phyloP scores from a whole-genome alignment of 1,140 invertebrate genomes.

The Bombus turneri region DNA sequence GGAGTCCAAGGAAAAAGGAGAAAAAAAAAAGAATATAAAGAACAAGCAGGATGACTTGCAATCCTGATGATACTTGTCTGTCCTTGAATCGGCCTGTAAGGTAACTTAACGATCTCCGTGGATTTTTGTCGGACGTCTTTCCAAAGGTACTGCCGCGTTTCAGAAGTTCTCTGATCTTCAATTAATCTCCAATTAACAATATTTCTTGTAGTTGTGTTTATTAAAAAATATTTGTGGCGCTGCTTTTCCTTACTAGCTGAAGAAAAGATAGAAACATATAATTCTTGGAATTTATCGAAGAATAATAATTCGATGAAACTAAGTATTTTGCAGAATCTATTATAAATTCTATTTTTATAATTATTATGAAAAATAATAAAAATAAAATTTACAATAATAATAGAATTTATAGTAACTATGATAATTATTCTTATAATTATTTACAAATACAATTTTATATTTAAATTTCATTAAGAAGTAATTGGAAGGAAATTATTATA shows the following conservation, averaged over 20 bases:
- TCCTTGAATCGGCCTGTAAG: constrained; percentile 40
- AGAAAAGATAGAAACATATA: neutral
- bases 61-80: constrained; percentile 46
- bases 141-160: neutral
- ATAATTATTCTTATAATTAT: neutral
- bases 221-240: neutral
- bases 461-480: no score
- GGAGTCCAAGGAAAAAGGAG: constrained; percentile 12
- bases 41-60: constrained; percentile 49
- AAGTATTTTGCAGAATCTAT: neutral
- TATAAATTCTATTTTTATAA: neutral
- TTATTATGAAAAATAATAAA: neutral
- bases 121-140: constrained; percentile 5
- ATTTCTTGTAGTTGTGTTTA: neutral
- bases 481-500: no score
- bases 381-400: neutral
- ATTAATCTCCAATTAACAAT: neutral
- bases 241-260: neutral
- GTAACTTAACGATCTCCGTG: constrained; percentile 45
- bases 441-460: neutral
- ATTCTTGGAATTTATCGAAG: neutral
- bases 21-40: constrained; percentile 25
- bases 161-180: neutral
- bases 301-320: neutral
- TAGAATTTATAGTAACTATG: neutral